phyloP scores from a whole-genome alignment of 2,113 vertebrate genomes.

The Spheniscus mendiculus region DNA sequence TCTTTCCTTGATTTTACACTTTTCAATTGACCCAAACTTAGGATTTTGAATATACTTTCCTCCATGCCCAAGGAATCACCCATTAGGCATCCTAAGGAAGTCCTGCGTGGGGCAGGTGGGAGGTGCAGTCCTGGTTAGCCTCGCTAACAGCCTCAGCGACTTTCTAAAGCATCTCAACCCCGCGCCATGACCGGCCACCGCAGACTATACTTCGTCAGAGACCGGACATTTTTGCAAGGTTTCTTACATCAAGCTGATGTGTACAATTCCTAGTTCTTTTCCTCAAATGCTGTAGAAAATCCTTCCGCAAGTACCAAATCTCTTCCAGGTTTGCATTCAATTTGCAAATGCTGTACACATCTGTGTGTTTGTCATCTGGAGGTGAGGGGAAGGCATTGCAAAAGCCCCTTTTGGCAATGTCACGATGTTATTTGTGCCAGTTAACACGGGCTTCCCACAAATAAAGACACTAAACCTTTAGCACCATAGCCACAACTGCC shows the following conservation, averaged over 20 bases:
- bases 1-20: background rate
- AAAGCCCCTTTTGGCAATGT: background rate
- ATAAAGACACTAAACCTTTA: background rate
- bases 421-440: background rate
- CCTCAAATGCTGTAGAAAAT: background rate
- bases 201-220: background rate
- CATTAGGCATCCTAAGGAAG: background rate
- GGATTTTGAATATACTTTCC: background rate
- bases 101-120: background rate
- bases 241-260: background rate
- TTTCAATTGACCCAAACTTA: background rate
- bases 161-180: background rate
- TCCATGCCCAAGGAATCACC: background rate
- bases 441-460: background rate
- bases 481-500: background rate
- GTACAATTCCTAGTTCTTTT: background rate
- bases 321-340: background rate
- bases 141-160: fast-evolving
- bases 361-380: background rate
- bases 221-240: background rate
- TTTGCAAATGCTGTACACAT: background rate
- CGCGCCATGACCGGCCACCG: fast-evolving
- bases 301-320: background rate
- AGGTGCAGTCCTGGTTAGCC: background rate
- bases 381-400: background rate